Evolutionary conservation across 2,888 invertebrate species (phyloP).

Genomic region (Drosophila phalerata): DNA sequence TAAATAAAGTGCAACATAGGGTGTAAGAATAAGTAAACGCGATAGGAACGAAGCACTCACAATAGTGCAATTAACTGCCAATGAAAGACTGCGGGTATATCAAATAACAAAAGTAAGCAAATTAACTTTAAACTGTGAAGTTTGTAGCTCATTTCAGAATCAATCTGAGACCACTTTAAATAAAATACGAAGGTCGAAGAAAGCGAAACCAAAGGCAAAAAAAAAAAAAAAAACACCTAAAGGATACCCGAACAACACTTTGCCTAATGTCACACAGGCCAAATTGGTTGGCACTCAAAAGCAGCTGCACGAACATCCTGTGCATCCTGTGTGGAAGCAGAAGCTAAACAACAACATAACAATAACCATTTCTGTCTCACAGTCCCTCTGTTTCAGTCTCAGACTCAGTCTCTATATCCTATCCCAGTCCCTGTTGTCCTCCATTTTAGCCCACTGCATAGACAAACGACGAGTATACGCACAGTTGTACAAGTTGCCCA

Average conservation of each 20-base stretch:
- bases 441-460: constrained; percentile 30
- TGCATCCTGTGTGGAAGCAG: constrained; percentile 62
- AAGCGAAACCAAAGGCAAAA: constrained; percentile 46
- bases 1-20: constrained; percentile 3
- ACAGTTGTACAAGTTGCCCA: constrained; percentile 21
- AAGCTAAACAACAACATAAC: constrained; percentile 61
- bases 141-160: constrained; percentile 24
- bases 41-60: constrained; percentile 14
- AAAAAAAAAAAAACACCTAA: constrained; percentile 15
- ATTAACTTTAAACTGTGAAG: constrained; percentile 29
- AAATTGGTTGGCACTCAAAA: constrained; percentile 62
- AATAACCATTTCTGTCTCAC: constrained; percentile 56
- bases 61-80: constrained; percentile 38
- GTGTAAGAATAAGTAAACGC: neutral
- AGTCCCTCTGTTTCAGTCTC: neutral
- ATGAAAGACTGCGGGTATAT: constrained; percentile 19
- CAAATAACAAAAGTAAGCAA: constrained; percentile 29
- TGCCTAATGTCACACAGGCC: constrained; percentile 64
- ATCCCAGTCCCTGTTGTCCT: constrained; percentile 31
- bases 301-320: constrained; percentile 76
- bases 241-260: constrained; percentile 45
- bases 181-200: constrained; percentile 24
- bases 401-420: neutral
- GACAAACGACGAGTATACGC: constrained; percentile 29
- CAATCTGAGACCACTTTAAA: constrained; percentile 25